Evolutionary conservation across 2,888 invertebrate species (phyloP).

Genomic region (Epistrophe eligans): DNA sequence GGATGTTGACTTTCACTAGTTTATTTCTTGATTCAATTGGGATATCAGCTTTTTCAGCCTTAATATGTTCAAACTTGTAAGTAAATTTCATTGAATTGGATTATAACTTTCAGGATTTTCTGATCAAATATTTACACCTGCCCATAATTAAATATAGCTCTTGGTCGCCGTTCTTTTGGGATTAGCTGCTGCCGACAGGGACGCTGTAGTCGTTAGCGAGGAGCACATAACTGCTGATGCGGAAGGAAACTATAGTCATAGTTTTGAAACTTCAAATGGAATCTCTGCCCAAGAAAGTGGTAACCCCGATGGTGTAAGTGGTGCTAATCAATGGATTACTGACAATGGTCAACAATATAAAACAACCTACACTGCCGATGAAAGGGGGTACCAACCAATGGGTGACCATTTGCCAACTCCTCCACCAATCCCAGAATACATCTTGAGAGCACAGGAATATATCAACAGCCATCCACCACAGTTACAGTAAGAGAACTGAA

Average conservation of each 20-base stretch:
- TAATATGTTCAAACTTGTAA: conserved; percentile 42
- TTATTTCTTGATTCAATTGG: background rate
- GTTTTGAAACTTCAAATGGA: conserved; percentile 86
- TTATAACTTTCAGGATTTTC: background rate
- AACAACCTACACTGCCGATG: conserved; percentile 85
- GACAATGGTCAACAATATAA: conserved; percentile 85
- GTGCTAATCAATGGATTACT: conserved; percentile 85
- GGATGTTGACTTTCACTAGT: background rate
- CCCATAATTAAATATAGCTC: conserved; percentile 27
- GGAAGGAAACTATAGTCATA: conserved; percentile 84
- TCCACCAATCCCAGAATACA: conserved; percentile 85
- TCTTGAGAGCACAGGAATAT: conserved; percentile 85
- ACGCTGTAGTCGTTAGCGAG: conserved; percentile 83
- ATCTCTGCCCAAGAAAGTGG: conserved; percentile 86
- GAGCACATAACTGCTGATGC: conserved; percentile 81
- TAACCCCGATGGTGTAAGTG: conserved; percentile 85
- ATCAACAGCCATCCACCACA: conserved; percentile 83
- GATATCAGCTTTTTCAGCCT: conserved; percentile 1
- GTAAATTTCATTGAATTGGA: background rate
- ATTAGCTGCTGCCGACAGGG: conserved; percentile 80
- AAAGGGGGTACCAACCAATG: conserved; percentile 85
- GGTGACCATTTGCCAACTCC: conserved; percentile 84
- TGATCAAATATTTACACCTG: background rate
- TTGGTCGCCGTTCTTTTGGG: conserved; percentile 77
- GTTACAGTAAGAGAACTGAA: background rate